These are phyloP conservation scores for Chamaea fasciata DNA, from an alignment of 2,113 vertebrate genomes.

Conservation along the genomic window DNA sequence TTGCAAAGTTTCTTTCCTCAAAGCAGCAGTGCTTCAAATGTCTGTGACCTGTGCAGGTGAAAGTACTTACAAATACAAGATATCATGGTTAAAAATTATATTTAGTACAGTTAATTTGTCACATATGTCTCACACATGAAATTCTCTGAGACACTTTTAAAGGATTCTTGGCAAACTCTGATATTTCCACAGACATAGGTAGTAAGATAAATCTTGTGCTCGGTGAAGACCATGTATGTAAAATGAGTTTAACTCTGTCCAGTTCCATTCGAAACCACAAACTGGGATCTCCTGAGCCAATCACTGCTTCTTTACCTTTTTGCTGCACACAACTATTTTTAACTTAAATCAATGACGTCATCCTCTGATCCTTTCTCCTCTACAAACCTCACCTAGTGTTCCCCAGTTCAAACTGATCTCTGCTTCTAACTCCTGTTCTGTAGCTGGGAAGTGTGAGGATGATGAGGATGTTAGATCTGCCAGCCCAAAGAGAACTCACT, in stretches of 20 bases:
- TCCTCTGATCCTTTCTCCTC: neutral
- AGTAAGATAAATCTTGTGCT: neutral
- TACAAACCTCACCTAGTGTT: too few species aligned
- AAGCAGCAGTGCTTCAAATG: neutral
- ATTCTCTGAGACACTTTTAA: neutral
- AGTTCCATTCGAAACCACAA: neutral
- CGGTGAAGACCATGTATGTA: neutral
- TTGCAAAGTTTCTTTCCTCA: neutral
- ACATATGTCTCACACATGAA: neutral
- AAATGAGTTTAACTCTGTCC: neutral
- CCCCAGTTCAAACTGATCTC: neutral
- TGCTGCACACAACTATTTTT: neutral
- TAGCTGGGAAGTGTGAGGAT: neutral
- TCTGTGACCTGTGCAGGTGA: neutral
- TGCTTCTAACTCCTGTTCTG: neutral
- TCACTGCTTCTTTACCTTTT: neutral
- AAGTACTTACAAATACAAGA: neutral
- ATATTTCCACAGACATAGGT: neutral
- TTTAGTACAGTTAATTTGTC: neutral
- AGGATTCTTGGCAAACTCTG: neutral
- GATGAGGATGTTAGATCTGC: neutral
- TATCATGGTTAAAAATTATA: accelerated
- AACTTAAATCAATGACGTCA: neutral
- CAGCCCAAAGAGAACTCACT: neutral
- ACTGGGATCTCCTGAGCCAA: neutral